A percentile compares a stretch with the other conserved stretches of the same genome.
Evolutionary conservation across 2,113 vertebrate genomes (phyloP).

Genomic region (Datnioides undecimradiatus): DNA sequence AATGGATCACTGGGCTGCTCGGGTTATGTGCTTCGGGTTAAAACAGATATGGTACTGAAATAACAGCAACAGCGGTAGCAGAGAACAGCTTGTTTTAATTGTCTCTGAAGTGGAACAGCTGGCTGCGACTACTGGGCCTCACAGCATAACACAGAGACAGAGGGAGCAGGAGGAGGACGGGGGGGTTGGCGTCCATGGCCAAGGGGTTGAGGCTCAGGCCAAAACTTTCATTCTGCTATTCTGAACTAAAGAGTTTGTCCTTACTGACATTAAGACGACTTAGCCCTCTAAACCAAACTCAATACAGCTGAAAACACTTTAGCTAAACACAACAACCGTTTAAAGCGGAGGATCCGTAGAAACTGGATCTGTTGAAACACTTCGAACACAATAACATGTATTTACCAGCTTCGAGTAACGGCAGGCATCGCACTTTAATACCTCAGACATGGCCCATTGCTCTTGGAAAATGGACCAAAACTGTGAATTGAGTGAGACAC

Average conservation of each 20-base stretch:
- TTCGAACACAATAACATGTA: not conserved
- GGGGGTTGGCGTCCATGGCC: not conserved
- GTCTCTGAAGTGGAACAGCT: constrained; percentile 77
- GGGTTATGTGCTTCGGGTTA: constrained; percentile 18
- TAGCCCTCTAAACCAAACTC: not conserved
- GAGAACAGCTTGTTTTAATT: constrained; percentile 79
- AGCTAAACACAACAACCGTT: constrained; percentile 26
- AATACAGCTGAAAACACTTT: constrained; percentile 18
- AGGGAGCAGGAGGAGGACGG: not conserved
- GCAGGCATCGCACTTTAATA: not conserved
- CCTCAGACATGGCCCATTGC: not conserved
- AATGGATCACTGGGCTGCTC: constrained; percentile 28
- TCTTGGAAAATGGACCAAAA: constrained; percentile 1
- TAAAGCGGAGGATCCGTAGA: not conserved
- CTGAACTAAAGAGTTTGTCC: constrained; percentile 22
- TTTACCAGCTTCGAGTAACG: constrained; percentile 2
- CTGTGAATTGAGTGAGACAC: not conserved
- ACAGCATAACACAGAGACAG: constrained; percentile 33
- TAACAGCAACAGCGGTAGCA: constrained; percentile 55
- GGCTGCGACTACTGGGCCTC: constrained; percentile 65
- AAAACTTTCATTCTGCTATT: constrained; percentile 16
- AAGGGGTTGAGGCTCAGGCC: constrained; percentile 12
- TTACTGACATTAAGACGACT: constrained; percentile 13
- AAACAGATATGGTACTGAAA: constrained; percentile 55
- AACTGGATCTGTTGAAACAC: constrained; percentile 2